Evolutionary conservation across 1,140 invertebrate genomes (phyloP).

Genomic region (Ditylenchus dipsaci): DNA sequence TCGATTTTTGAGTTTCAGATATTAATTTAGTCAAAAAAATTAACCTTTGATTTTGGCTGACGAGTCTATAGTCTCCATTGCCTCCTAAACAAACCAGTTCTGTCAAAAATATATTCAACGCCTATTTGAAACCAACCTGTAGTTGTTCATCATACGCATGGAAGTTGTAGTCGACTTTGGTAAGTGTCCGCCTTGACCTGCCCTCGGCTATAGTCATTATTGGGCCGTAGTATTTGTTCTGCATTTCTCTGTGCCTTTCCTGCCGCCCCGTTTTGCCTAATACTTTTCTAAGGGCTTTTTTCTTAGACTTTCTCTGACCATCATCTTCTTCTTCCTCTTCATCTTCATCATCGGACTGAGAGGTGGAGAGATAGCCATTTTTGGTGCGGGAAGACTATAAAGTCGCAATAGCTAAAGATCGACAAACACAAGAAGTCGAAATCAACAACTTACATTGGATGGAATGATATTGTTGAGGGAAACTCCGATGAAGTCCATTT

Average conservation of each 20-base stretch:
- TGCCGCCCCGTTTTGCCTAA: slow-evolving; percentile 12
- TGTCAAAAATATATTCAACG: not conserved
- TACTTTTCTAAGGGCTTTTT: slow-evolving; percentile 44
- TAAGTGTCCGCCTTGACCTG: slow-evolving; percentile 31
- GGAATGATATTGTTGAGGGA: slow-evolving; percentile 51
- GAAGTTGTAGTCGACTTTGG: slow-evolving; percentile 55
- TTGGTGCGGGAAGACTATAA: not conserved
- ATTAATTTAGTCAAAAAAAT: not conserved
- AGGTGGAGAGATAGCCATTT: not conserved
- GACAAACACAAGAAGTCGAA: no score
- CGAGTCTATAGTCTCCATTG: slow-evolving; percentile 41
- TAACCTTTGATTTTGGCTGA: slow-evolving; percentile 13
- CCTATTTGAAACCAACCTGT: slow-evolving; percentile 25
- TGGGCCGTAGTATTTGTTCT: slow-evolving; percentile 21
- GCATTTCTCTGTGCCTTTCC: slow-evolving; percentile 2
- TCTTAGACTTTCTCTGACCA: slow-evolving; percentile 48
- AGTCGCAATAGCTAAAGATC: no score
- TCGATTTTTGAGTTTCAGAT: no score
- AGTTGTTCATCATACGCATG: slow-evolving; percentile 49
- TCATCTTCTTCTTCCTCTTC: slow-evolving; percentile 38
- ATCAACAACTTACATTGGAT: slow-evolving; percentile 8
- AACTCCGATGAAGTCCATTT: slow-evolving; percentile 53
- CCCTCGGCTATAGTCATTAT: slow-evolving; percentile 53
- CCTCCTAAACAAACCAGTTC: slow-evolving; percentile 21
- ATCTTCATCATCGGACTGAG: not conserved